Evolutionary conservation across 1,140 invertebrate genomes (phyloP).

Genomic region (Meloidogyne floridensis): DNA sequence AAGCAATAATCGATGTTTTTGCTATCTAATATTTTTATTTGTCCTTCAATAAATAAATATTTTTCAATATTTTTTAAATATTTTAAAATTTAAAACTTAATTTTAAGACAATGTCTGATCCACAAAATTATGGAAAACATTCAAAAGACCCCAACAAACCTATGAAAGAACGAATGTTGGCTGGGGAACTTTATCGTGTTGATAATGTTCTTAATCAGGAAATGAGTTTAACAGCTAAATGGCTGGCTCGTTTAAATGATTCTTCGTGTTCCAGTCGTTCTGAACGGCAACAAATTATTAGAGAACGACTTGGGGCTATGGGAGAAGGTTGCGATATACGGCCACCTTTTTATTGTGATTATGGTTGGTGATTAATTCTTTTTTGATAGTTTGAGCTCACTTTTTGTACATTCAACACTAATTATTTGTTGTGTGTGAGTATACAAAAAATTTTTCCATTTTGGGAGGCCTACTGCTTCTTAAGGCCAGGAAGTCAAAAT

Average conservation of each 20-base stretch:
- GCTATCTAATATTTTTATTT: no score
- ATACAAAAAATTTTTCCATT: no score
- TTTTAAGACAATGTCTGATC: neutral
- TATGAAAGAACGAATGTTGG: slow-evolving; percentile 18
- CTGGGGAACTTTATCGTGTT: slow-evolving; percentile 12
- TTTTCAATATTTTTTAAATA: no score
- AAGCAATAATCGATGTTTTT: no score
- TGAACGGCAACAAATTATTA: slow-evolving; percentile 9
- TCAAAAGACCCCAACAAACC: slow-evolving; percentile 10
- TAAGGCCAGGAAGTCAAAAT: no score
- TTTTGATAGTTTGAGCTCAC: neutral
- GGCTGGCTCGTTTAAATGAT: slow-evolving; percentile 7
- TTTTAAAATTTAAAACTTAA: no score
- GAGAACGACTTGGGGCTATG: slow-evolving; percentile 11
- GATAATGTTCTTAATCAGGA: neutral
- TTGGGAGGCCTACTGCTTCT: no score
- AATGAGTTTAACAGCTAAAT: neutral
- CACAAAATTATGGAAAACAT: slow-evolving; percentile 8
- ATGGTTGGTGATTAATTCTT: neutral
- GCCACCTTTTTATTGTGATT: slow-evolving; percentile 33
- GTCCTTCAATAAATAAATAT: no score
- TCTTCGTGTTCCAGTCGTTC: neutral
- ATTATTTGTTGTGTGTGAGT: no score
- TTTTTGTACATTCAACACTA: no score
- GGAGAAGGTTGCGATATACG: slow-evolving; percentile 19